Evolutionary conservation across 2,113 vertebrate genomes (phyloP).

Genomic region (Percopsis transmontana): DNA sequence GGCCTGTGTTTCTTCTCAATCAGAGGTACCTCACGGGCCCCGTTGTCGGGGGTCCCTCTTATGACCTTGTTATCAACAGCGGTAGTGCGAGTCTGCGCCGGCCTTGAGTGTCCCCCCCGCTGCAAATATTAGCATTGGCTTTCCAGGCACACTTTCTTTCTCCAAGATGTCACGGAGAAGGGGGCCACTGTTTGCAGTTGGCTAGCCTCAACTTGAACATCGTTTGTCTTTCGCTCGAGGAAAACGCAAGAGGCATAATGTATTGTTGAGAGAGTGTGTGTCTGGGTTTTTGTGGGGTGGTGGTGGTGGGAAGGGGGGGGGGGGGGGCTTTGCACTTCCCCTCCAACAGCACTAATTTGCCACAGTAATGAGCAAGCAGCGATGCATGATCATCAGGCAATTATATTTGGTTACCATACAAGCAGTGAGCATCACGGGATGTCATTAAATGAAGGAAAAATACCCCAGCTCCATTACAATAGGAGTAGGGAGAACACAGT

Average conservation of each 20-base stretch:
- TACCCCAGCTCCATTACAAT: conserved; percentile 46
- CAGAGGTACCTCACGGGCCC: conserved; percentile 63
- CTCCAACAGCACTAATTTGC: conserved; percentile 70
- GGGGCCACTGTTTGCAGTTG: conserved; percentile 36
- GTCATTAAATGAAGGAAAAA: conserved; percentile 67
- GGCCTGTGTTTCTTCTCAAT: conserved; percentile 47
- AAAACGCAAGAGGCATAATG: conserved; percentile 56
- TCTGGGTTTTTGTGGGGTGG: neutral
- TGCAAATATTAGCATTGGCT: conserved; percentile 63
- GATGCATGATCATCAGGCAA: conserved; percentile 77
- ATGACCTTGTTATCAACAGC: conserved; percentile 71
- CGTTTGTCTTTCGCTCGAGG: conserved; percentile 32
- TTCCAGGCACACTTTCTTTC: conserved; percentile 61
- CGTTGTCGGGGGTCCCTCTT: conserved; percentile 51
- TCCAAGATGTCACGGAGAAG: conserved; percentile 54
- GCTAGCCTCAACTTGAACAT: conserved; percentile 36
- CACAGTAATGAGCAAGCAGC: conserved; percentile 73
- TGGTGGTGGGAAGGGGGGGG: conserved; percentile 26
- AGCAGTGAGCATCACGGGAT: conserved; percentile 72
- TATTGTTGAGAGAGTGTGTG: conserved; percentile 11
- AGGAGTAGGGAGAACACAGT: conserved; percentile 5
- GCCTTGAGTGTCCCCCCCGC: conserved; percentile 41
- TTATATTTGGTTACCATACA: conserved; percentile 80
- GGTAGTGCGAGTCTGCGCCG: no score
- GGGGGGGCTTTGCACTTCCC: conserved; percentile 18